Evolutionary conservation across 2,797 vertebrate genomes (phyloP).

Genomic region (Lepus oiostolus): DNA sequence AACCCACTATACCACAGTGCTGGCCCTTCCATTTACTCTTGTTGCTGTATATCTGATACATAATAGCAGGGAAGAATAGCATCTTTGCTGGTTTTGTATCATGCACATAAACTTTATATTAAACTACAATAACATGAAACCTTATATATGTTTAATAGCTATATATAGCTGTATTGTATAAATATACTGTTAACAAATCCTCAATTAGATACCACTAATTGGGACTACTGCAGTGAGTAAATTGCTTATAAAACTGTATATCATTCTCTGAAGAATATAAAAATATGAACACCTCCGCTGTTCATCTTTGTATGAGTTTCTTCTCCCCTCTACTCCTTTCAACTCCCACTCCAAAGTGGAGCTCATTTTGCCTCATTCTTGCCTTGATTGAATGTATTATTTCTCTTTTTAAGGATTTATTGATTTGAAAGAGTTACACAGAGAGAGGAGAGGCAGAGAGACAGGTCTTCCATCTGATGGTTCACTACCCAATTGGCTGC

Average conservation of each 20-base stretch:
- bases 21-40: not conserved
- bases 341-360: not conserved
- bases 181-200: constrained; percentile 32
- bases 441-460: no score
- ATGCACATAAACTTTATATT: not conserved
- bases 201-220: not conserved
- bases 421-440: no score
- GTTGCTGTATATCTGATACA: not conserved
- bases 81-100: constrained; percentile 3
- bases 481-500: no score
- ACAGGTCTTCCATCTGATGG: no score
- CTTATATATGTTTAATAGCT: constrained; percentile 18
- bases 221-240: constrained; percentile 43
- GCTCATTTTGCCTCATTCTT: not conserved
- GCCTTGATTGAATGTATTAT: not conserved
- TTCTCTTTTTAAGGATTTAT: not conserved
- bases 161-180: constrained; percentile 5
- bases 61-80: not conserved
- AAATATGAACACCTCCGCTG: not conserved
- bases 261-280: not conserved
- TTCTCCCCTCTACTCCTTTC: not conserved
- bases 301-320: not conserved
- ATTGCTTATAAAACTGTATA: constrained; percentile 44
- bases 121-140: constrained; percentile 34
- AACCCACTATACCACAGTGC: no score